These are phyloP conservation scores for Paradisaea rubra DNA, from an alignment of 2,113 vertebrate species.

Conservation along the genomic window DNA sequence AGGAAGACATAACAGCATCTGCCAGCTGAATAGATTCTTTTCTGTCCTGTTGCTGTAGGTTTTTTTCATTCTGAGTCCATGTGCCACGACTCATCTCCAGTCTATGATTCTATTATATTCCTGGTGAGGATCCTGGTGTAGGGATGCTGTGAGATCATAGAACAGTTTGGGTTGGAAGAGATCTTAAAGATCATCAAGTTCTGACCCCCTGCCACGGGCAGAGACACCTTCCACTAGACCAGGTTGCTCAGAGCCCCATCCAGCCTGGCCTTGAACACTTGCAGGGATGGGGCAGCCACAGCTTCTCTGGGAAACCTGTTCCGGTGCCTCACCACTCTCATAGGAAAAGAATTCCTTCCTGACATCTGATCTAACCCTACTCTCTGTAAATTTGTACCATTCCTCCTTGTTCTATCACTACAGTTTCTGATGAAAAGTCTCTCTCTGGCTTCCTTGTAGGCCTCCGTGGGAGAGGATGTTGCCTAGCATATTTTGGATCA, in stretches of 20 bases:
- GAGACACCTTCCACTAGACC: fast-evolving
- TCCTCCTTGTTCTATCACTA: background rate
- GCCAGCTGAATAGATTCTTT: background rate
- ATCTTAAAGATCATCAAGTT: background rate
- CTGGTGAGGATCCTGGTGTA: background rate
- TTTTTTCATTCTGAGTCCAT: background rate
- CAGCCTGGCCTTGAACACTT: background rate
- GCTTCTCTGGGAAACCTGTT: background rate
- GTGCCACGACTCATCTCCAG: background rate
- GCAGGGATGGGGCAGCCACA: too few relatives aligned
- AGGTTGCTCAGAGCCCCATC: background rate
- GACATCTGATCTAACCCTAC: background rate
- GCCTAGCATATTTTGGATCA: background rate
- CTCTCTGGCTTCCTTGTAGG: background rate
- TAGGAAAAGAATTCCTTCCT: background rate
- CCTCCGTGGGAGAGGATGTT: background rate
- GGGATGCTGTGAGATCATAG: background rate
- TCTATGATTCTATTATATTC: background rate
- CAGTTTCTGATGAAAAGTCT: background rate
- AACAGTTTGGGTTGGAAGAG: background rate
- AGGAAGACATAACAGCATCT: background rate
- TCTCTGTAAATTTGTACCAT: background rate
- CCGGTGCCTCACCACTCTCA: background rate
- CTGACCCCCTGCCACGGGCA: background rate
- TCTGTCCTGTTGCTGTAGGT: background rate